phyloP scores from a whole-genome alignment of 2,113 vertebrate species.

The Aegotheles bennettii region DNA sequence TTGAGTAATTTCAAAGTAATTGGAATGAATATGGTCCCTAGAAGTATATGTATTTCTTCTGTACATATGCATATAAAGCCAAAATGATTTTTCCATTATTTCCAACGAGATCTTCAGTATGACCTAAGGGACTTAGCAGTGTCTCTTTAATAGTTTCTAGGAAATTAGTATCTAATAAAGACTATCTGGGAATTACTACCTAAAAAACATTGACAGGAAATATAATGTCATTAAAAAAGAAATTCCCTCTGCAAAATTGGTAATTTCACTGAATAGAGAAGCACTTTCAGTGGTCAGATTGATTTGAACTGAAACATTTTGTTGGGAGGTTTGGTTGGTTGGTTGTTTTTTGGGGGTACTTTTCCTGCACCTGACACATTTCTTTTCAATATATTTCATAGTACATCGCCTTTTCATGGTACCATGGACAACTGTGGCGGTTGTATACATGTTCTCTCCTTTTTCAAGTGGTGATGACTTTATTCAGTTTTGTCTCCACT shows the following conservation, averaged over 20 bases:
- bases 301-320: not conserved
- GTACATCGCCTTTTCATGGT: not conserved
- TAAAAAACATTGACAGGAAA: not conserved
- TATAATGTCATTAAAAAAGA: not conserved
- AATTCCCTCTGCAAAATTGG: not conserved
- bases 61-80: not conserved
- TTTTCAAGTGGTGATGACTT: not conserved
- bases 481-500: not conserved
- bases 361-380: not conserved
- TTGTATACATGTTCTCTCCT: fast-evolving
- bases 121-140: not conserved
- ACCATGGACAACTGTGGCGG: not conserved
- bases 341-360: not conserved
- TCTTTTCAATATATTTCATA: not conserved
- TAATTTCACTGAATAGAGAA: not conserved
- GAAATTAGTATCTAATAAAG: not conserved
- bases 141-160: not conserved
- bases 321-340: not conserved
- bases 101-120: not conserved
- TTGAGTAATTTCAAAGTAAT: not conserved
- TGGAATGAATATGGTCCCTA: not conserved
- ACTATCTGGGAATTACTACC: not conserved
- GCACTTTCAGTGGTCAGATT: not conserved
- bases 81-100: not conserved
- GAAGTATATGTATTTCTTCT: not conserved